These are phyloP conservation scores for Cirrhinus mrigala DNA, from an alignment of 2,797 vertebrate species.

Conservation along the genomic window DNA sequence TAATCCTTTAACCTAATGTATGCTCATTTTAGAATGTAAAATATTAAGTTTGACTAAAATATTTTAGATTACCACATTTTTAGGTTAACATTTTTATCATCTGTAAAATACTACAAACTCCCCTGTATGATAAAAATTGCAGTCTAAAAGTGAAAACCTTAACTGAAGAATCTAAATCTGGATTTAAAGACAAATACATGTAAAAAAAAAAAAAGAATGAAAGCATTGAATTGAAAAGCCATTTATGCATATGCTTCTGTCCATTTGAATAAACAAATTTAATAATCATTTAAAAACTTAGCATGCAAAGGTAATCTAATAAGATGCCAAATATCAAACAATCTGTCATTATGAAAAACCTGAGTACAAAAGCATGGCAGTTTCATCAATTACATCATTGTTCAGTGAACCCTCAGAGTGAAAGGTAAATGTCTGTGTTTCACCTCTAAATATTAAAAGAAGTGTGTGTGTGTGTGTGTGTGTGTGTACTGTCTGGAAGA, in stretches of 20 bases:
- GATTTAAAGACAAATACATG: neutral
- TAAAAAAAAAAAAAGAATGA: neutral
- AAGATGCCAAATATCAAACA: conserved; percentile 38
- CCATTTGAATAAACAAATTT: neutral
- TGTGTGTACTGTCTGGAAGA: conserved; percentile 9
- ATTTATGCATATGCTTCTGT: neutral
- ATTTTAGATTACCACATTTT: neutral
- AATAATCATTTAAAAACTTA: neutral
- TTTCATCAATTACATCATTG: conserved; percentile 44
- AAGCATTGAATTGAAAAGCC: neutral
- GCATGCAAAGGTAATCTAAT: neutral
- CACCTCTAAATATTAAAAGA: neutral
- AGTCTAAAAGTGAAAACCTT: neutral
- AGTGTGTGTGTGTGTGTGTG: conserved; percentile 23
- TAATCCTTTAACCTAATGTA: neutral
- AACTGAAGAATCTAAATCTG: neutral
- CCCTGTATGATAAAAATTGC: neutral
- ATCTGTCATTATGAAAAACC: conserved; percentile 67
- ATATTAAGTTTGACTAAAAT: neutral
- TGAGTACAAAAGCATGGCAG: conserved; percentile 67
- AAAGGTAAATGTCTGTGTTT: conserved; percentile 59
- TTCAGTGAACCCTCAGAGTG: conserved; percentile 40
- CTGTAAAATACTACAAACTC: neutral
- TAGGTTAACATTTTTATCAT: neutral
- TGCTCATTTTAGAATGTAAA: neutral